Conservation (phyloP, 2,113 vertebrate genomes). For the Gracilinanus agilis region DNA sequence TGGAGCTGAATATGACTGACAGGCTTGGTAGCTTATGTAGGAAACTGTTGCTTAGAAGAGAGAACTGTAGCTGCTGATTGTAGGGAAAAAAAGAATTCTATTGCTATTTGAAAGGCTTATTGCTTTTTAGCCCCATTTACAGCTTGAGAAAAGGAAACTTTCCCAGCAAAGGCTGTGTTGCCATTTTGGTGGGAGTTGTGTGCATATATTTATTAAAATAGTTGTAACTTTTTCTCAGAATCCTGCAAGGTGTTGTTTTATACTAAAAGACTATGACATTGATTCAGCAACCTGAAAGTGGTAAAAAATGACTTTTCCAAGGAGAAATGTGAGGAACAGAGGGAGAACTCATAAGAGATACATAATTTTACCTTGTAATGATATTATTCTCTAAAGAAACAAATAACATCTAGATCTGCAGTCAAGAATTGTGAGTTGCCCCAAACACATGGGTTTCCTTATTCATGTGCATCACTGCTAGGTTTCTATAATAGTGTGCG, state of each 20-base stretch:
- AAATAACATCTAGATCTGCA: neutral
- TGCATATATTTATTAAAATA: too few species aligned
- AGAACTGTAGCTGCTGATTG: neutral
- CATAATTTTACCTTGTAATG: neutral
- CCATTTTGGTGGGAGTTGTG: too few species aligned
- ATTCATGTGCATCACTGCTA: neutral
- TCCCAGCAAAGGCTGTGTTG: too few species aligned
- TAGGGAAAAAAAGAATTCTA: neutral
- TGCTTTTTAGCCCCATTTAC: neutral
- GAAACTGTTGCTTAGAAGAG: neutral
- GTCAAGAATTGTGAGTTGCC: neutral
- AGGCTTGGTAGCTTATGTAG: neutral
- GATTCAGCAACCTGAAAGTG: neutral
- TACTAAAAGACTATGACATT: neutral
- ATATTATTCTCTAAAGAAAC: neutral
- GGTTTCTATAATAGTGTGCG: neutral
- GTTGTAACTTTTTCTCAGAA: too few species aligned
- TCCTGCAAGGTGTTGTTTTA: neutral
- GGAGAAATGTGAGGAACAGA: neutral
- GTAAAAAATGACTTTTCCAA: neutral
- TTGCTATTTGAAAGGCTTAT: neutral
- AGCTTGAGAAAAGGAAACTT: neutral
- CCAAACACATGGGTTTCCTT: neutral
- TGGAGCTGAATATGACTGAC: neutral
- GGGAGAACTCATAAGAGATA: neutral